These are phyloP conservation scores for Nematopogon swammerdamellus DNA, from an alignment of 2,888 invertebrate species.

Conservation along the genomic window DNA sequence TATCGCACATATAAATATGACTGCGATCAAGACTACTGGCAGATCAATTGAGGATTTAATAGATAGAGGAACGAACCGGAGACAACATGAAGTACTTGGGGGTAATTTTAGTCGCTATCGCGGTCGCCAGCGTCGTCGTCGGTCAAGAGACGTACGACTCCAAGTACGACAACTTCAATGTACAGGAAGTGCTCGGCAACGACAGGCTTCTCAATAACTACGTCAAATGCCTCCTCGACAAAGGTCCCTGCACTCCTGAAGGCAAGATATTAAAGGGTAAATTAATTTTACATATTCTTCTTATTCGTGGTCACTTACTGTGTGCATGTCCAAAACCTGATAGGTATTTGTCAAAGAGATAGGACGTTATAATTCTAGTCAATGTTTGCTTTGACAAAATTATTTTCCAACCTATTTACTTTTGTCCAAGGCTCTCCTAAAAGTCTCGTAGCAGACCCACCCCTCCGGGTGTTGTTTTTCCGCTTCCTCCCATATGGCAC, in stretches of 20 bases:
- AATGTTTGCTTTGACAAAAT: too few species aligned
- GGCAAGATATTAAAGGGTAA: slow-evolving; percentile 68
- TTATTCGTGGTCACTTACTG: too few species aligned
- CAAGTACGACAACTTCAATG: slow-evolving; percentile 62
- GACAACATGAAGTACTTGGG: slow-evolving; percentile 3
- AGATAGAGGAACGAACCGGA: background rate
- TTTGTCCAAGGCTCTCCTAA: slow-evolving; percentile 24
- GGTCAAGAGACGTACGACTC: slow-evolving; percentile 54
- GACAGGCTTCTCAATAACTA: slow-evolving; percentile 65
- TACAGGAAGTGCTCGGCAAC: slow-evolving; percentile 64
- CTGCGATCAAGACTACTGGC: background rate
- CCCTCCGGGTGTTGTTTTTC: slow-evolving; percentile 44
- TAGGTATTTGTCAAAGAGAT: too few species aligned
- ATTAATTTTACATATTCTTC: slow-evolving; percentile 17
- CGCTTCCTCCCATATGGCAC: slow-evolving; percentile 47
- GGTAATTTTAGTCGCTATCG: slow-evolving; percentile 16
- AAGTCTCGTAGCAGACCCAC: slow-evolving; percentile 54
- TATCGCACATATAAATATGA: background rate
- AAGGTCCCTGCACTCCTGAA: slow-evolving; percentile 68
- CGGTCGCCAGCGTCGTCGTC: slow-evolving; percentile 17
- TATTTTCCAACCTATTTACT: too few species aligned
- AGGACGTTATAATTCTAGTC: too few species aligned
- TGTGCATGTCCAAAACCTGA: too few species aligned
- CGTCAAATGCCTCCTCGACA: slow-evolving; percentile 63
- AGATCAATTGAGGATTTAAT: background rate